Base-by-base conservation (phyloP, 2,797 vertebrate genomes). In the Xiphophorus birchmanni region DNA sequence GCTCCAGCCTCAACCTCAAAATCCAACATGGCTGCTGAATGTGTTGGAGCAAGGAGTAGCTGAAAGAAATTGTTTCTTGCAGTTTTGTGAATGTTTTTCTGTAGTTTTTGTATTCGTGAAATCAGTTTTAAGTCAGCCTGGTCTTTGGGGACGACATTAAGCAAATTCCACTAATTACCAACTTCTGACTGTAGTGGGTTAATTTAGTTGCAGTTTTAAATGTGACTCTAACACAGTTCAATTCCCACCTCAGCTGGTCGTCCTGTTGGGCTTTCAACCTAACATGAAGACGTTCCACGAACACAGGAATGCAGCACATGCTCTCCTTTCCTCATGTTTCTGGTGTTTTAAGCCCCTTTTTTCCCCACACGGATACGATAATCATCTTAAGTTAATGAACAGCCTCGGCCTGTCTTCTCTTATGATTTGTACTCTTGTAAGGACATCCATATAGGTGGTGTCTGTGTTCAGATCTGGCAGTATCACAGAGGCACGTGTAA, bases 401-500 rank as follows among this genome's bases (percentile, higher is more conserved):
- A 79, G 83, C 80, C 82, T 69, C 12, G 81, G 71, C 78, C 83
- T 80, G 87, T 90, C 86, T 83, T 75, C 84, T 73, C 73, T 79
- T 76, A 75, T 74, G 75, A 74, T 56, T 80, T 67, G 29, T 40
- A 52, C 60, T 9, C 42, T 13, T 65, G 79, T 60, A 56, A 21
- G 79, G 74, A 80, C 74, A 89, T 90, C 81, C 86, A 2, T 29
- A 13, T 86, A 71, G 78, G 86, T 89, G 78, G 86, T 89, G 82
- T 87, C 84, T 84, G 78, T 78, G 79, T 74, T 78, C 88, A 77
- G 80, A 82, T 60, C 81, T 86, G 79, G 82, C 87, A 83, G 82
- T 90, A 65, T 63, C 75, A 45, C 32, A 0, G 11, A 84, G 88
- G 80, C 91, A 87, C 83, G 78, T 87, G 91, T 86, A 80, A 87